Evolutionary conservation across 1,140 invertebrate species (phyloP), one percentile per base, ranked within the genome.

Genomic region (Zaprionus kolodkinae): DNA sequence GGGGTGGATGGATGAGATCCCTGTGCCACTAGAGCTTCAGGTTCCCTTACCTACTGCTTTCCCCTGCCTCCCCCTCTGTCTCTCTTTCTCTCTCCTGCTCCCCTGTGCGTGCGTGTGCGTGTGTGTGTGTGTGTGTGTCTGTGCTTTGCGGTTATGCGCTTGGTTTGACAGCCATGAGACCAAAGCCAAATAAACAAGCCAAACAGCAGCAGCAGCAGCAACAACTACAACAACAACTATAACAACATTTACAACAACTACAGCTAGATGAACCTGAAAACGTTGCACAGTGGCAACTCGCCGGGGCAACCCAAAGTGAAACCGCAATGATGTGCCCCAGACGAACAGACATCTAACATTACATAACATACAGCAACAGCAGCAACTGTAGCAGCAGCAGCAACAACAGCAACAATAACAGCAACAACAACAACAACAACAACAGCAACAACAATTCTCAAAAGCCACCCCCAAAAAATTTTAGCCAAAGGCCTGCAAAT

Each of bases 81-180:
- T 36, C 13, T 45, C 33, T 36, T 36, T 12, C 36, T 9, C 6
- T 43, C 15, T 43, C 36, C 13, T 6, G 2, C 33, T 25, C 52
- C 17, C 30, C 11, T 54, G 54, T n/a, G 36, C 17, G 43, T 35
- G 60, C 35, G 17, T 68, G 64, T n/a, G n/a, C n/a, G n/a, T n/a
- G n/a, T 54, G 56, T 59, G 27, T 7, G 30, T 40, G 40, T 45
- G 50, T 43, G 59, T 71, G 76, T 68, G 76, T 84, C 66, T 77
- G 77, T 84, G 79, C 68, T 40, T 30, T 88, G 83, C 67, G 84
- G 83, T 83, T 87, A 77, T 77, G 83, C 79, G 83, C 84, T 76
- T 77, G 84, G 83, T 76, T 88, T 87, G 84, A 81, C 82, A 78
- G 73, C 55, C 81, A 73, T 48, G 68, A 83, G 78, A 85, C 76